Conservation (phyloP, 2,797 vertebrate genomes). For the Phylloscopus collybita region DNA sequence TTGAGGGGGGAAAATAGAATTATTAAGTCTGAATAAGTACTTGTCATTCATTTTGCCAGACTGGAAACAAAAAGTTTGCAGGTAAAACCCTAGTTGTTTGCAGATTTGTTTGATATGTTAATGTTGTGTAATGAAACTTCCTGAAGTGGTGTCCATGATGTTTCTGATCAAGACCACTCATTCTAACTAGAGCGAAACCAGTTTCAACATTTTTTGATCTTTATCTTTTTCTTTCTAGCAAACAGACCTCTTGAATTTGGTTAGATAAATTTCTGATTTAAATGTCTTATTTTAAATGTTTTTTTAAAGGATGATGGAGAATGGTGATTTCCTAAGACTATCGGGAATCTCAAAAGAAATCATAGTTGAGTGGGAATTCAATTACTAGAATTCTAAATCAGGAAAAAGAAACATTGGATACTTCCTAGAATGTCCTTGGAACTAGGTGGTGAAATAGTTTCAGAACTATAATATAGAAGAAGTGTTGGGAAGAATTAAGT, state of each 20-base stretch:
- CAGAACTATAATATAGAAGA: background rate
- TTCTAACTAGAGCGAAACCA: background rate
- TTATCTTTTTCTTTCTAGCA: background rate
- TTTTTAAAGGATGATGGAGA: background rate
- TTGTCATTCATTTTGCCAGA: background rate
- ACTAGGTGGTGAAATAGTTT: background rate
- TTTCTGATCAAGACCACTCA: background rate
- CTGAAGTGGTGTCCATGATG: background rate
- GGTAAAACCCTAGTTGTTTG: background rate
- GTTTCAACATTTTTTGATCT: background rate
- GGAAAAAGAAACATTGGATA: background rate
- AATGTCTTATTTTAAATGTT: background rate
- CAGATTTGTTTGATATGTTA: background rate
- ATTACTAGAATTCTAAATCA: background rate
- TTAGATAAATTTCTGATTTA: background rate
- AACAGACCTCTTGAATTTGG: background rate
- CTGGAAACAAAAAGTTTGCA: background rate
- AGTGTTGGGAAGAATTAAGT: background rate
- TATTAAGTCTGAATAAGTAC: background rate
- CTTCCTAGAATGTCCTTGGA: background rate
- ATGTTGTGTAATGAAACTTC: background rate
- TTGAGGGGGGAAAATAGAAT: rapidly evolving
- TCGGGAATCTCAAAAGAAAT: background rate
- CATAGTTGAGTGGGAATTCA: background rate
- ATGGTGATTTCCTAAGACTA: background rate